Conservation (phyloP, 2,888 invertebrate species). For the Hirtodrosophila confusa region DNA sequence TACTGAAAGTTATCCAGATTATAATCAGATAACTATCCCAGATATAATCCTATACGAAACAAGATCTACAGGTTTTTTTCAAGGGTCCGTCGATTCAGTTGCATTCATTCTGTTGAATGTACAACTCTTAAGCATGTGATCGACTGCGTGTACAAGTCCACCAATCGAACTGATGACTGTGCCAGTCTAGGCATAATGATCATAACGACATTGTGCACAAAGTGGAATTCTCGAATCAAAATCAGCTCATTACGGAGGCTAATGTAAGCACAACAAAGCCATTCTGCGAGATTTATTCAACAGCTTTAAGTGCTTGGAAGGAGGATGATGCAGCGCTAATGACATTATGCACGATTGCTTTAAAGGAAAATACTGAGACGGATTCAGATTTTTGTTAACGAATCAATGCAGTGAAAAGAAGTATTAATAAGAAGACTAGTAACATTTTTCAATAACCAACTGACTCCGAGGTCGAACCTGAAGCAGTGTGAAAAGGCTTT, state of each 20-base stretch:
- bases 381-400: conserved; percentile 48
- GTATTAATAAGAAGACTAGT: conserved; percentile 73
- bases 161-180: conserved; percentile 45
- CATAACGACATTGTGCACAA: conserved; percentile 55
- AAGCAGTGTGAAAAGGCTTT: conserved; percentile 76
- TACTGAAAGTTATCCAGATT: conserved; percentile 15
- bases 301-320: conserved; percentile 58
- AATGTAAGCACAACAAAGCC: conserved; percentile 81
- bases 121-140: background rate
- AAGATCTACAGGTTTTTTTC: conserved; percentile 29
- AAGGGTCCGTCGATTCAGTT: conserved; percentile 7
- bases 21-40: conserved; percentile 18
- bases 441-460: conserved; percentile 41
- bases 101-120: background rate
- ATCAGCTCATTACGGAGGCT: conserved; percentile 80
- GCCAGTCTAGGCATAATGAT: conserved; percentile 54
- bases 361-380: conserved; percentile 33
- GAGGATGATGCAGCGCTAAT: conserved; percentile 77
- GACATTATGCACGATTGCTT: conserved; percentile 69
- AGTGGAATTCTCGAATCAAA: conserved; percentile 76
- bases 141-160: background rate
- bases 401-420: conserved; percentile 66
- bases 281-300: conserved; percentile 74
- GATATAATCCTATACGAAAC: conserved; percentile 13
- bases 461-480: conserved; percentile 34